Conservation (phyloP, 2,888 invertebrate species). For the Autographa gamma region DNA sequence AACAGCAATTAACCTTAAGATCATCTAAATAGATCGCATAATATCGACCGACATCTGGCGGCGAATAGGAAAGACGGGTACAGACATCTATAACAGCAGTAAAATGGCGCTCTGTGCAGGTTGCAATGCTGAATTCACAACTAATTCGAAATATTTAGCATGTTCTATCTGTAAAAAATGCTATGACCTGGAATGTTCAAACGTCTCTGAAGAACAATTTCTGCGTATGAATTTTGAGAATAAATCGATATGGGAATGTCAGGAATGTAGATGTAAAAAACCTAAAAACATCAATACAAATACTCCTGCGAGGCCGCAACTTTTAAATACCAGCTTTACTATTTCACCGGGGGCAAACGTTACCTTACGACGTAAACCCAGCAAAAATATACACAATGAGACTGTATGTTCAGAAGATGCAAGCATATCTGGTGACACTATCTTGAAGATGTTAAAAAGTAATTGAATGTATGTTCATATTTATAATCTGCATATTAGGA, state of each 20-base stretch:
- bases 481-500: no score
- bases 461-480: no score
- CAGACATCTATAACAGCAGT: no score
- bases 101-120: constrained; percentile 11
- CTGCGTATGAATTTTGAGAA: background rate
- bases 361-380: background rate
- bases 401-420: constrained; percentile 6
- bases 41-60: no score
- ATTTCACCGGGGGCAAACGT: constrained; percentile 5
- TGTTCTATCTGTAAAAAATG: constrained; percentile 2
- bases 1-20: no score
- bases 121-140: constrained; percentile 3
- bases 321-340: background rate
- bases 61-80: no score
- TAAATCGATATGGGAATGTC: no score
- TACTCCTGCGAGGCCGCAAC: constrained; percentile 9
- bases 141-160: background rate
- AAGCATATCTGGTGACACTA: constrained; percentile 17
- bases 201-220: background rate
- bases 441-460: no score
- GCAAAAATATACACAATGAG: background rate
- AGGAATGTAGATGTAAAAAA: constrained; percentile 18
- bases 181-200: constrained; percentile 9
- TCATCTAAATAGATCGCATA: no score
- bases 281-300: constrained; percentile 14